A percentile compares a stretch with the other conserved stretches of the same genome.
These are phyloP conservation scores for Hypomecis atomaria DNA, from an alignment of 2,888 invertebrate genomes.

Conservation along the genomic window DNA sequence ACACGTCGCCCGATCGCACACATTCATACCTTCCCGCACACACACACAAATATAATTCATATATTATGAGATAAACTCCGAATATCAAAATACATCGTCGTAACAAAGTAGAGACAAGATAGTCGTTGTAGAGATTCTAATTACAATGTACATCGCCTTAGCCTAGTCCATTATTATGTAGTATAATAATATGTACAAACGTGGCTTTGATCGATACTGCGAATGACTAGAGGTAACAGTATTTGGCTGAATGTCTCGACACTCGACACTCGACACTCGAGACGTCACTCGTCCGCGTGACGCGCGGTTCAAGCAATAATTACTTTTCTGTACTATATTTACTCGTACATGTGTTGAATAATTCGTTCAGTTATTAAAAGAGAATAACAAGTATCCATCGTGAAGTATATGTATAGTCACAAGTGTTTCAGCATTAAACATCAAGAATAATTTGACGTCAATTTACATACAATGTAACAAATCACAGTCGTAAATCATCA, in stretches of 20 bases:
- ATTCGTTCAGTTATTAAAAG: conserved; percentile 70
- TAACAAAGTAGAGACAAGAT: conserved; percentile 67
- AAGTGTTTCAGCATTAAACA: background rate
- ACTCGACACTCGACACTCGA: background rate
- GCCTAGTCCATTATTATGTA: conserved; percentile 44
- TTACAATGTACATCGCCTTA: conserved; percentile 54
- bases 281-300: background rate
- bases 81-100: conserved; percentile 71
- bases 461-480: background rate
- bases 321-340: conserved; percentile 39
- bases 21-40: conserved; percentile 22
- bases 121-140: conserved; percentile 68
- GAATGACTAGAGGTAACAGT: conserved; percentile 52
- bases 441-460: background rate
- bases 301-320: background rate
- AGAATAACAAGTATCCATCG: conserved; percentile 27
- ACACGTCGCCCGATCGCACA: conserved; percentile 20
- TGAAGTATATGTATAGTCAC: background rate
- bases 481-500: background rate
- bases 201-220: conserved; percentile 23
- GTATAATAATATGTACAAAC: conserved; percentile 57
- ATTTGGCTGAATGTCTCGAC: conserved; percentile 49
- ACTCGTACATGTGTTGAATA: conserved; percentile 73
- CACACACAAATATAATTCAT: conserved; percentile 44
- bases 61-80: conserved; percentile 62